Base-by-base conservation (phyloP, 2,797 vertebrate genomes). In the Sebastes aleutianus region DNA sequence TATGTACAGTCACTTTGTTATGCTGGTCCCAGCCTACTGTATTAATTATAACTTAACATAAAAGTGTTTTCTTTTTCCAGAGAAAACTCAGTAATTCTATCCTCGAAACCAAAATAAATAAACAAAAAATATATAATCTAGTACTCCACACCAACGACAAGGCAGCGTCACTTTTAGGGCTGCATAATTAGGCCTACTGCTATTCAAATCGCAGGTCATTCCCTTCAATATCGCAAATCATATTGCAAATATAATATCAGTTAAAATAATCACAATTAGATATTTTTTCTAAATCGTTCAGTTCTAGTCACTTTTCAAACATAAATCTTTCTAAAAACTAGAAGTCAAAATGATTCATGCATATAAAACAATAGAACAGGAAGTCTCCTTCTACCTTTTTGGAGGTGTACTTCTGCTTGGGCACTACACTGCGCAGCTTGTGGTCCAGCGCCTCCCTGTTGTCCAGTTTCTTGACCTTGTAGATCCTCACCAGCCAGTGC, bases 401-500 rank as follows among this genome's bases (percentile, higher is more conserved):
- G 95, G 99, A 99, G 64, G 98, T 99, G 96, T 98, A 98, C 96
- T 99, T 99, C 96, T 99, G 98, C 95, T 97, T 98, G 83, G 97
- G 95, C 86, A 95, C 91, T 43, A 97, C 95, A 85, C 97, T 98
- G 91, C 98, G 97, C 70, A 96, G 97, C 96, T 98, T 98, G 93
- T 97, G 98, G 90, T 97, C 96, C 93, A 99, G 79, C 5, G 96
- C 95, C 94, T 99, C 97, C 79, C 98, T 94, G 96, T 99, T 99
- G 90, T 99, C 98, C 88, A 97, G 96, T 70, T 96, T 96, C 95
- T 99, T 99, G 85, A 99, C 99, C 96, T 99, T 99, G 95, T 99
- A 99, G 96, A 99, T 99, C 91, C 99, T 95, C 90, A 99, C 99
- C 85, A 99, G 97, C 99, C 99, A 99, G 92, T 99, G 99, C 94